Conservation (phyloP, 2,888 invertebrate genomes). For the Brachylomia viminalis region DNA sequence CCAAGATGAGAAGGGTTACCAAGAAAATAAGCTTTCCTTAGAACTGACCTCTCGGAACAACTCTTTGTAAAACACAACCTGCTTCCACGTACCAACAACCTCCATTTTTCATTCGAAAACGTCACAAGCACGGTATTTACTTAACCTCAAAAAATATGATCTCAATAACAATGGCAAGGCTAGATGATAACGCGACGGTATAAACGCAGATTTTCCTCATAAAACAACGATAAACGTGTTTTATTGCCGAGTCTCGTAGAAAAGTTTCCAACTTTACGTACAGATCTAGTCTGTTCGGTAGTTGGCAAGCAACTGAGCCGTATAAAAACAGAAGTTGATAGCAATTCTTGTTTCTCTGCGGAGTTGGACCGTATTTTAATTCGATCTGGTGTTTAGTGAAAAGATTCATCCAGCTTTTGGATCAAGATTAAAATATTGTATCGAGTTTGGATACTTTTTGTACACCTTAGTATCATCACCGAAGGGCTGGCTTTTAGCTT, state of each 20-base stretch:
- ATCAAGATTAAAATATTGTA: neutral
- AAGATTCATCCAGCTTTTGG: neutral
- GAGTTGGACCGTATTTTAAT: slow-evolving; percentile 50
- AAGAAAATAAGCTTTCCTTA: neutral
- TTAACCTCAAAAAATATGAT: slow-evolving; percentile 44
- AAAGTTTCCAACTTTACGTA: slow-evolving; percentile 67
- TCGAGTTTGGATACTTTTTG: no score
- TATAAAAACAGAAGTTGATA: slow-evolving; percentile 63
- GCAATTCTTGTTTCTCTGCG: slow-evolving; percentile 53
- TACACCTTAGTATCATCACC: no score
- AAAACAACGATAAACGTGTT: slow-evolving; percentile 70
- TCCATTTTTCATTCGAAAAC: slow-evolving; percentile 17
- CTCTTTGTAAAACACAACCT: neutral
- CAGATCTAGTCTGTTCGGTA: slow-evolving; percentile 51
- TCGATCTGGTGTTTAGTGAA: slow-evolving; percentile 11
- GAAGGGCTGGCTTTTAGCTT: no score
- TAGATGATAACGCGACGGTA: slow-evolving; percentile 46
- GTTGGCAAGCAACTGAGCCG: slow-evolving; percentile 64
- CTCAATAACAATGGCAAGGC: slow-evolving; percentile 38
- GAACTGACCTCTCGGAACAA: neutral
- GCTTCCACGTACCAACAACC: neutral
- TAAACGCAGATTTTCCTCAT: slow-evolving; percentile 68
- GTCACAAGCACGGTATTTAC: neutral
- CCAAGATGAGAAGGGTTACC: neutral
- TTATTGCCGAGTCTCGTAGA: slow-evolving; percentile 66